Evolutionary conservation across 2,888 invertebrate genomes (phyloP), one percentile per base, ranked within the genome.

Genomic region (Alloscopus bannaensis): DNA sequence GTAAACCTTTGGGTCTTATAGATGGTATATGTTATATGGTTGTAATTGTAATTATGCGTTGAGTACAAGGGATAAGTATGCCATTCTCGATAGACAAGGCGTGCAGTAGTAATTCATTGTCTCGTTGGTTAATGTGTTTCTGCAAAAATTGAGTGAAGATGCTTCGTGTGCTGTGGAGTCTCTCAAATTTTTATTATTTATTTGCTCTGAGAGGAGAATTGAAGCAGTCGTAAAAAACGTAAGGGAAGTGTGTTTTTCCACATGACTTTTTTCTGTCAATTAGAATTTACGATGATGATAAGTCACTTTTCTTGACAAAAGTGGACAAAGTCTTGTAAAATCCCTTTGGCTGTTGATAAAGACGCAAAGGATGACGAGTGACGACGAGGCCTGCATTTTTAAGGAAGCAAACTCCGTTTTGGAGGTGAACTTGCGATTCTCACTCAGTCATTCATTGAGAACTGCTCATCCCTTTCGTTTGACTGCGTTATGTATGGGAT

Each of bases 361-460:
- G 13, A 52, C 24, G 13, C 36, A 65, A 47, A 20, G 50, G 1
- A 26, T 45, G 22, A 42, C 16, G 28, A 26, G 26, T 42, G 24
- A 18, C n/a, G 47, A 57, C 55, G 69, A 69, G 26, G 42, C 55
- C 2, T 36, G 55, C 1, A 22, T 45, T 55, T 71, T 52, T 66
- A 20, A 28, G 45, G 47, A 45, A 66, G 45, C 52, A 26, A 8
- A 36, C 36, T 36, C 13, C 18, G n/a, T 50, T 76, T 76, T 76
- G 76, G 76, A 76, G 76, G 76, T 50, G 68, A 76, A 76, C 76
- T 50, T 66, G 68, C 76, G 59, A n/a, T 26, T 75, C 59, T 29
- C 66, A 22, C n/a, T 18, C n/a, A 24, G 16, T 36, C 40, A 22
- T 40, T 24, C 3, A 2, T 29, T 28, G 4, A 22, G 8, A 26